Percentiles rank a stretch among this genome's conserved stretches.
These are phyloP conservation scores for Melanotaenia parkinsoni DNA, from an alignment of 2,797 vertebrate species.

Conservation along the genomic window DNA sequence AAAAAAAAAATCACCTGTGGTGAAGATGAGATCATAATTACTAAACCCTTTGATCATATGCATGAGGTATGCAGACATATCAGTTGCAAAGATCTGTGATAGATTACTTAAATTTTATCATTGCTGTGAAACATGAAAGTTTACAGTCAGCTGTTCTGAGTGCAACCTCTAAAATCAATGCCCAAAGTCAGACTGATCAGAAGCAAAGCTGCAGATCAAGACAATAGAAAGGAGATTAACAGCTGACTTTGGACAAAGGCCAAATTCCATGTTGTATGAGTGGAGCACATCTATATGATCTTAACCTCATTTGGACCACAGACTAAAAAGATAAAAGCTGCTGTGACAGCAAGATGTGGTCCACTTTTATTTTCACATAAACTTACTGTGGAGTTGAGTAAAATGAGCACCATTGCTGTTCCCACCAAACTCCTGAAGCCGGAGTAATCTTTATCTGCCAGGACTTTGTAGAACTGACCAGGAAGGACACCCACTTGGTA, in stretches of 20 bases:
- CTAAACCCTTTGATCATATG: neutral
- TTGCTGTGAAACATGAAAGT: neutral
- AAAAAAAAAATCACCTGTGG: neutral
- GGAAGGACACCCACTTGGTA: slow-evolving; percentile 96
- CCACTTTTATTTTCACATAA: neutral
- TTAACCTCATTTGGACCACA: neutral
- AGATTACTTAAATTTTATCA: neutral
- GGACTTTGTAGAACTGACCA: slow-evolving; percentile 92
- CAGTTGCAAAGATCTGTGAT: neutral
- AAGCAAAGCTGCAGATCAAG: neutral
- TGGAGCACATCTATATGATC: neutral
- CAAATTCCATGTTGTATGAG: slow-evolving; percentile 10
- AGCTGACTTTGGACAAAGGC: slow-evolving; percentile 2
- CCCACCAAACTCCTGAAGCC: slow-evolving; percentile 86
- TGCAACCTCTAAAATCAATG: neutral
- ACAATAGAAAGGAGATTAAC: neutral
- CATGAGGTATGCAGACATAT: neutral
- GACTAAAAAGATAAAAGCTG: neutral
- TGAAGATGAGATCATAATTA: neutral
- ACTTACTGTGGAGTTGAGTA: slow-evolving; percentile 91
- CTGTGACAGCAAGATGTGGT: neutral
- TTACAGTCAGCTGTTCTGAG: neutral
- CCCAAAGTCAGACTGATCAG: neutral
- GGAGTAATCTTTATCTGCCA: slow-evolving; percentile 87
- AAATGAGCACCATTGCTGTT: slow-evolving; percentile 85